Evolutionary conservation across 2,113 vertebrate genomes (phyloP).

Genomic region (Macaca mulatta): DNA sequence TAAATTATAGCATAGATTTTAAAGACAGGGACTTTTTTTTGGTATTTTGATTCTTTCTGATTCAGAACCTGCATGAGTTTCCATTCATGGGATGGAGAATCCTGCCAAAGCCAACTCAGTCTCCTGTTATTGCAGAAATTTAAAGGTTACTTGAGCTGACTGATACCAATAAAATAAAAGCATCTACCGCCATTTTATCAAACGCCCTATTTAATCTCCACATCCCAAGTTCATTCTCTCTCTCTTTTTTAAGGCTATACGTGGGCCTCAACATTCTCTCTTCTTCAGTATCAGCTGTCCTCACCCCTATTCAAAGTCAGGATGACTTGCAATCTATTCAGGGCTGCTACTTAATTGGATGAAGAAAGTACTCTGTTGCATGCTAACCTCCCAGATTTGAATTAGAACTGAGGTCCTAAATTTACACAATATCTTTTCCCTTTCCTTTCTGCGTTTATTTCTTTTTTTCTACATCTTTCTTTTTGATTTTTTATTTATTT

Average conservation of each 20-base stretch:
- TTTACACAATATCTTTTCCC: not conserved
- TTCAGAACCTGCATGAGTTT: not conserved
- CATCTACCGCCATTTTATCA: not conserved
- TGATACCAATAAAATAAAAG: not conserved
- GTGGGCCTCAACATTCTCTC: not conserved
- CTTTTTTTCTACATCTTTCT: not conserved
- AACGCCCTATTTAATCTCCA: not conserved
- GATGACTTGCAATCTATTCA: not conserved
- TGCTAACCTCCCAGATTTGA: not conserved
- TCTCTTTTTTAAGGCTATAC: not conserved
- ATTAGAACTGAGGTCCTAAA: not conserved
- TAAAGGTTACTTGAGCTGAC: not conserved
- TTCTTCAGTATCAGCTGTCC: not conserved
- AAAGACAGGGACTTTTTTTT: not conserved
- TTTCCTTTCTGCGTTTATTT: not conserved
- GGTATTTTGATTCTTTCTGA: conserved; percentile 17
- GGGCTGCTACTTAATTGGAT: not conserved
- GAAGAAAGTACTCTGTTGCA: not conserved
- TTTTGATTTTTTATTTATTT: not conserved
- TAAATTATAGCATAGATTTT: not conserved
- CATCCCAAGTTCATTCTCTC: not conserved
- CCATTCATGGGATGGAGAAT: not conserved
- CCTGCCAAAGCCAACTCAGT: not conserved
- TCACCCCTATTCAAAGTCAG: not conserved
- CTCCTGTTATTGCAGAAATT: not conserved